Conservation (phyloP, 2,888 invertebrate species). For the Iphiclides podalirius region DNA sequence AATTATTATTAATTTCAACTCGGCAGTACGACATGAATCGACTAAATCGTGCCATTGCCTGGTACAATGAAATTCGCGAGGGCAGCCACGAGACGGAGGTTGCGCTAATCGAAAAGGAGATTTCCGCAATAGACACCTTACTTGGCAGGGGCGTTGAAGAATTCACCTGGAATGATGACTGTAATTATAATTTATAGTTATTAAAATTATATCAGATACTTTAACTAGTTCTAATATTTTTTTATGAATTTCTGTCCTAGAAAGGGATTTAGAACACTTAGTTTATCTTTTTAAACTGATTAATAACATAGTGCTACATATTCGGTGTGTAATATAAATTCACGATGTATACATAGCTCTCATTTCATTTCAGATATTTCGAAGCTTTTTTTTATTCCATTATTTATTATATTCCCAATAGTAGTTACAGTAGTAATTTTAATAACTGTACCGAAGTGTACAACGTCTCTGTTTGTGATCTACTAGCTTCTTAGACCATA, state of each 20-base stretch:
- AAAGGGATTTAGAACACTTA: too few relatives aligned
- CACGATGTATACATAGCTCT: too few relatives aligned
- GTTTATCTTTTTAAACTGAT: not conserved
- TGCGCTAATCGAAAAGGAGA: slow-evolving; percentile 86
- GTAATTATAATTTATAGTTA: slow-evolving; percentile 70
- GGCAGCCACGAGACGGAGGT: slow-evolving; percentile 89
- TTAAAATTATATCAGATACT: slow-evolving; percentile 13
- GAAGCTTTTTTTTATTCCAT: too few relatives aligned
- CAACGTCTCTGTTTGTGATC: too few relatives aligned
- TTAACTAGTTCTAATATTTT: too few relatives aligned
- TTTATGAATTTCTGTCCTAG: not conserved
- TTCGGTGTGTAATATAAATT: too few relatives aligned
- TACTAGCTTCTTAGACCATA: too few relatives aligned
- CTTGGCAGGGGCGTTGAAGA: slow-evolving; percentile 84
- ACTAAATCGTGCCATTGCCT: slow-evolving; percentile 82
- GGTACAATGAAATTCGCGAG: slow-evolving; percentile 91
- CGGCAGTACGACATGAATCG: slow-evolving; percentile 76
- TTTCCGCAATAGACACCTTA: slow-evolving; percentile 85
- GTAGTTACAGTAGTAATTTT: too few relatives aligned
- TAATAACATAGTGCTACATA: too few relatives aligned
- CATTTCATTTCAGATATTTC: too few relatives aligned
- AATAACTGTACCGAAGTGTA: too few relatives aligned
- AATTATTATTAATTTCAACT: not conserved
- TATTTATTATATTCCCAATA: too few relatives aligned
- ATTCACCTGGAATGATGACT: slow-evolving; percentile 90